Evolutionary conservation across 2,797 vertebrate genomes (phyloP).

Genomic region (Ptychadena robeensis): DNA sequence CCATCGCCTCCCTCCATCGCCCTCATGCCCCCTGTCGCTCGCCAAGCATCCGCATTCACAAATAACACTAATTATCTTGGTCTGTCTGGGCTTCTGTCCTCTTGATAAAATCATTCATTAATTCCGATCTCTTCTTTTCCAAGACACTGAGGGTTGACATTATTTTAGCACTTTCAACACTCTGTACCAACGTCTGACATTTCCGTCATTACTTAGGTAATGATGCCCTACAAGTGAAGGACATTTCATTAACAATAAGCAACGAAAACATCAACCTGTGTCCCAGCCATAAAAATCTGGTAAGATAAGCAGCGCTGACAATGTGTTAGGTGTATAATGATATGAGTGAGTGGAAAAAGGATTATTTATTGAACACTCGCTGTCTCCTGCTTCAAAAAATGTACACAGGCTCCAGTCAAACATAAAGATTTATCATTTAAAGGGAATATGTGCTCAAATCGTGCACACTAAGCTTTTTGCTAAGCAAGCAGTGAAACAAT

Average conservation of each 20-base stretch:
- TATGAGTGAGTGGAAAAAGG: neutral
- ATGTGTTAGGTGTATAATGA: neutral
- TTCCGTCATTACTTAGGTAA: constrained; percentile 52
- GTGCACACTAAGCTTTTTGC: too few species aligned
- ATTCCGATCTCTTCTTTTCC: constrained; percentile 56
- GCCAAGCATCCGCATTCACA: constrained; percentile 65
- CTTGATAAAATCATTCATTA: constrained; percentile 72
- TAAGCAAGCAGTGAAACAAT: too few species aligned
- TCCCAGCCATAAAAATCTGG: constrained; percentile 18
- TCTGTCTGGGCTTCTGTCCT: constrained; percentile 57
- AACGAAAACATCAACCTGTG: constrained; percentile 34
- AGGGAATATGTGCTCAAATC: neutral
- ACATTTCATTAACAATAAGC: constrained; percentile 53
- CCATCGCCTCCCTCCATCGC: constrained; percentile 14
- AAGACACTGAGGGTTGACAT: constrained; percentile 50
- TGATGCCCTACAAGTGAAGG: constrained; percentile 39
- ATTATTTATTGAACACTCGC: neutral
- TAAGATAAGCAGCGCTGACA: neutral
- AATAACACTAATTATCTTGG: constrained; percentile 68
- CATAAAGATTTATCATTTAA: neutral
- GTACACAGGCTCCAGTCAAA: neutral
- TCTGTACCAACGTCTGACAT: constrained; percentile 24
- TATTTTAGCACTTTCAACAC: constrained; percentile 28
- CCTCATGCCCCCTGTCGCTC: constrained; percentile 20
- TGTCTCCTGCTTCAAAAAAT: neutral